Evolutionary conservation across 1,140 invertebrate species (phyloP).

Genomic region (Zaprionus ghesquierei): DNA sequence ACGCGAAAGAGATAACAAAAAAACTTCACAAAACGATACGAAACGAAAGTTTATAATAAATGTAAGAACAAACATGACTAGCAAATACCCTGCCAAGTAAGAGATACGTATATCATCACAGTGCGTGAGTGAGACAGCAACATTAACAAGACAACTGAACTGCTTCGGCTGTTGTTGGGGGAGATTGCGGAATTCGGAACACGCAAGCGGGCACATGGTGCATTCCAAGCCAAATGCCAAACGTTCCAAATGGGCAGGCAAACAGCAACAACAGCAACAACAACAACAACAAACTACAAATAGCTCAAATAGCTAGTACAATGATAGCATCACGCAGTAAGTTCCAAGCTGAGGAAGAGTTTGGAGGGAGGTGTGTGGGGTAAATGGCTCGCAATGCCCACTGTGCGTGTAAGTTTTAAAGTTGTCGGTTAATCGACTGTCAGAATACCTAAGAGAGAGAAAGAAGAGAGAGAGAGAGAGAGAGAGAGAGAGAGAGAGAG

Average conservation of each 20-base stretch:
- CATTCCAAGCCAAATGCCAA: slow-evolving; percentile 55
- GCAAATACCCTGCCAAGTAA: neutral
- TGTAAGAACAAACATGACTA: too few relatives aligned
- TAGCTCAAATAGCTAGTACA: slow-evolving; percentile 50
- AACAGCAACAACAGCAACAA: too few relatives aligned
- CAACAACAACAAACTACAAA: slow-evolving; percentile 65
- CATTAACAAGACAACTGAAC: neutral
- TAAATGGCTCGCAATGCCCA: too few relatives aligned
- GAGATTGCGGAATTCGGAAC: slow-evolving; percentile 29
- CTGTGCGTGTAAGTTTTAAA: neutral
- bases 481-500: too few relatives aligned
- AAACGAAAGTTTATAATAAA: slow-evolving; percentile 56
- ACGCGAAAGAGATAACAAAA: neutral
- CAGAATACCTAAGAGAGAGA: too few relatives aligned
- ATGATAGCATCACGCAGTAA: neutral
- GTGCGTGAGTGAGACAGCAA: neutral
- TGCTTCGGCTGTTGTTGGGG: neutral
- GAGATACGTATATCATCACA: neutral
- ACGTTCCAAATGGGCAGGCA: slow-evolving; percentile 30
- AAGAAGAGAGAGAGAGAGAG: too few relatives aligned
- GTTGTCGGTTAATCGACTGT: neutral
- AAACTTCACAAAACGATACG: neutral
- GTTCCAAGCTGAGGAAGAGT: too few relatives aligned
- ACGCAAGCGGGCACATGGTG: slow-evolving; percentile 12
- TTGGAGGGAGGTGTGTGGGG: too few relatives aligned